Evolutionary conservation across 2,888 invertebrate genomes (phyloP).

Genomic region (Oxycera nigricornis): DNA sequence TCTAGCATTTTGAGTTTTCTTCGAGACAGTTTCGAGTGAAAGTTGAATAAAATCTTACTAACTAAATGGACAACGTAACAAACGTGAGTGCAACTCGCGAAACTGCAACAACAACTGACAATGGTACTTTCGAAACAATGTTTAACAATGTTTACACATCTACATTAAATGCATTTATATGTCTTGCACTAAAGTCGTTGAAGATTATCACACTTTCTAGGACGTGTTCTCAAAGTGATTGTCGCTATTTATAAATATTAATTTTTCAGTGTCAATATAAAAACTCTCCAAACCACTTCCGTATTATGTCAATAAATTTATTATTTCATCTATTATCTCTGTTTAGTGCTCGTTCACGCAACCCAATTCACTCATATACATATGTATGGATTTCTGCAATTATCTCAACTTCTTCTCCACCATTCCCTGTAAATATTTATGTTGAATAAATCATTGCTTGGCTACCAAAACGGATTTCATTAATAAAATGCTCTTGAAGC

Average conservation of each 20-base stretch:
- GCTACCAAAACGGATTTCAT: background rate
- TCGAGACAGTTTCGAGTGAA: no score
- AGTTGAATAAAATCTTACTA: no score
- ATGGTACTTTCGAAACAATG: background rate
- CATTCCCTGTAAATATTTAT: slow-evolving; percentile 6
- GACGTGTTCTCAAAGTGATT: no score
- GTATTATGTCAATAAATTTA: background rate
- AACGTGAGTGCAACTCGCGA: background rate
- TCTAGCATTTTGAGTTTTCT: no score
- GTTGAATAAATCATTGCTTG: slow-evolving; percentile 6
- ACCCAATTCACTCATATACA: slow-evolving; percentile 1
- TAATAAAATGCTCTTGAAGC: slow-evolving; percentile 13
- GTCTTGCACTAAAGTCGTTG: background rate
- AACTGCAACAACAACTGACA: background rate
- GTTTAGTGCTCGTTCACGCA: background rate
- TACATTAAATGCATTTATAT: background rate
- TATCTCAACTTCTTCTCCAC: background rate
- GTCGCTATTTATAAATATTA: background rate
- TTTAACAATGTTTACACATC: background rate
- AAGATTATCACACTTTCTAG: background rate
- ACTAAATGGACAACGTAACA: background rate
- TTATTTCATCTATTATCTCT: background rate
- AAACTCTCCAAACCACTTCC: background rate
- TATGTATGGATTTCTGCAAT: background rate
- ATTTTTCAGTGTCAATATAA: background rate